Percentiles rank a stretch among this genome's conserved stretches.
phyloP scores from a whole-genome alignment of 2,797 vertebrate genomes.

The Psittacula echo region DNA sequence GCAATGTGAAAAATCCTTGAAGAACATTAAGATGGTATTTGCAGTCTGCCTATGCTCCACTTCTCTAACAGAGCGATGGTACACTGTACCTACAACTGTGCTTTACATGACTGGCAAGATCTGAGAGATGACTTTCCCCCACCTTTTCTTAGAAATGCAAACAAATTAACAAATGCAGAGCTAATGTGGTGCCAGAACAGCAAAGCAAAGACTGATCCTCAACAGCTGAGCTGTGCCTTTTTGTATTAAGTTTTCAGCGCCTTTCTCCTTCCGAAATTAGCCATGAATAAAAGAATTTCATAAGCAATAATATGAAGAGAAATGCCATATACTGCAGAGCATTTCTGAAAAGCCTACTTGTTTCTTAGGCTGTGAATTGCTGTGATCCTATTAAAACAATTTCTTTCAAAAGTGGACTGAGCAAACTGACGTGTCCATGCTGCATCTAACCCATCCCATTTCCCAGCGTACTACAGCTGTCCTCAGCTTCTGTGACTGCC shows the following conservation, averaged over 20 bases:
- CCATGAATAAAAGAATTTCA: not conserved
- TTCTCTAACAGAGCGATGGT: not conserved
- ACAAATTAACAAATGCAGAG: constrained; percentile 52
- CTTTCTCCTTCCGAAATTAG: constrained; percentile 21
- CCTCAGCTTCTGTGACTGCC: not conserved
- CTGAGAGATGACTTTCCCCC: not conserved
- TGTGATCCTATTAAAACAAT: not conserved
- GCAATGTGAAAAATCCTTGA: not conserved
- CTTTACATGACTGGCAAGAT: not conserved
- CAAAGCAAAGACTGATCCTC: not conserved
- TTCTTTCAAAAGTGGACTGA: not conserved
- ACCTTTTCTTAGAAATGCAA: constrained; percentile 42
- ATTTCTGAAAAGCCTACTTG: constrained; percentile 2
- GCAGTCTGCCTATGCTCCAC: not conserved
- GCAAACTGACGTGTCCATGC: not conserved
- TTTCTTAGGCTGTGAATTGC: constrained; percentile 7
- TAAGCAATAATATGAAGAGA: constrained; percentile 27
- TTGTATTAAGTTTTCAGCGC: not conserved
- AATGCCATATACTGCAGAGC: not conserved
- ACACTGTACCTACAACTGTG: not conserved
- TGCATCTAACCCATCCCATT: not conserved
- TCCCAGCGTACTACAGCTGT: not conserved
- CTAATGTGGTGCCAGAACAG: not conserved
- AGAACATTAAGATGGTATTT: not conserved
- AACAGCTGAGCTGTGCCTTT: constrained; percentile 32